These are phyloP conservation scores for Heliconius himera DNA, from an alignment of 1,140 invertebrate genomes.

Conservation along the genomic window DNA sequence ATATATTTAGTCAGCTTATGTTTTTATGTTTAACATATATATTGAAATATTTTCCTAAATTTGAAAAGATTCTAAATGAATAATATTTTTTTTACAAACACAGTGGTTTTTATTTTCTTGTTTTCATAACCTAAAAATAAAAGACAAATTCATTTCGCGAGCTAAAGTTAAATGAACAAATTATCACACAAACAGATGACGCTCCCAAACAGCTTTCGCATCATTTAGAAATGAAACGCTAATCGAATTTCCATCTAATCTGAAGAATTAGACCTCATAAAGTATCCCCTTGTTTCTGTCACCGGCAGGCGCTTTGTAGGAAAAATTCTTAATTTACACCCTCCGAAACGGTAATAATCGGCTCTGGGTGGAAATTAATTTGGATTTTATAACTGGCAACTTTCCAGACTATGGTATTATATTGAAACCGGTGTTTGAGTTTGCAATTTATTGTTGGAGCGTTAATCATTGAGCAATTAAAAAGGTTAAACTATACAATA, in stretches of 20 bases:
- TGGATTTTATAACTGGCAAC: constrained; percentile 60
- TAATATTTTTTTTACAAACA: too few species aligned
- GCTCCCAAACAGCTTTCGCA: constrained; percentile 13
- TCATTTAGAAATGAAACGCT: constrained; percentile 51
- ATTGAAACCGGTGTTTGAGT: constrained; percentile 46
- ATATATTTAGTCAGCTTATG: too few species aligned
- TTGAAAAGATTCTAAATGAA: too few species aligned
- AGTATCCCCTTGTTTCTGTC: constrained; percentile 58
- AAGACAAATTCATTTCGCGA: neutral
- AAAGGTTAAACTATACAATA: constrained; percentile 13
- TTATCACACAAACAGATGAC: constrained; percentile 16
- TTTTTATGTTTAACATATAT: too few species aligned
- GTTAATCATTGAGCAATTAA: constrained; percentile 31
- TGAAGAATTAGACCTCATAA: constrained; percentile 64
- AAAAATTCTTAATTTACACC: constrained; percentile 65
- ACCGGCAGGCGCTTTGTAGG: constrained; percentile 53
- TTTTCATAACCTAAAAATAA: neutral
- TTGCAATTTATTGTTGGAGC: constrained; percentile 42
- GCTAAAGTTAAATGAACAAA: neutral
- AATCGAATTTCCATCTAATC: constrained; percentile 67
- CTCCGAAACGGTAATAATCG: constrained; percentile 60
- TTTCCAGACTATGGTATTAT: constrained; percentile 50
- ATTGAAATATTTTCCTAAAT: too few species aligned
- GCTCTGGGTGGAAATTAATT: constrained; percentile 58
- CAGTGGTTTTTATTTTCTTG: neutral